These are phyloP conservation scores for Carpatolechia fugitivella DNA, from an alignment of 2,888 invertebrate species.

Conservation along the genomic window DNA sequence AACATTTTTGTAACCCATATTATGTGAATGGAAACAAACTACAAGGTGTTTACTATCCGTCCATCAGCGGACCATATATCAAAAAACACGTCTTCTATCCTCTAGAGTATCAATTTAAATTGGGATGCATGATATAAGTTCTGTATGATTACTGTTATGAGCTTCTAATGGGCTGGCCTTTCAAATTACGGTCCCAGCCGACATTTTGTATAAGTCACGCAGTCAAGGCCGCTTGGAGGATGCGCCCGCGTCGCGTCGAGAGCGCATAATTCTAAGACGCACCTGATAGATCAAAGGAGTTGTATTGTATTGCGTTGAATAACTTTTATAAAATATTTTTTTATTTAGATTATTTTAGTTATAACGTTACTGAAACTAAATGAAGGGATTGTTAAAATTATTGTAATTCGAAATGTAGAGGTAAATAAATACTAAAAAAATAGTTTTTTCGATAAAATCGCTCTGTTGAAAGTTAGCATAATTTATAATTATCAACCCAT, in stretches of 20 bases:
- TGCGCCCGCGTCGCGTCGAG: constrained; percentile 29
- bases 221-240: constrained; percentile 59
- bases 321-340: background rate
- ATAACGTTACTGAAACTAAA: too few species aligned
- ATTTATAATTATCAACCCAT: too few species aligned
- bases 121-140: constrained; percentile 32
- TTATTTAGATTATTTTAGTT: too few species aligned
- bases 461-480: too few species aligned
- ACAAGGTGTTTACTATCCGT: background rate
- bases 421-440: too few species aligned
- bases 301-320: background rate
- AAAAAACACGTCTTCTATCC: background rate
- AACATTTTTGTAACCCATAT: background rate
- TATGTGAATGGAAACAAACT: background rate
- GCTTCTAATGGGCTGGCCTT: constrained; percentile 58
- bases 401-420: too few species aligned
- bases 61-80: background rate
- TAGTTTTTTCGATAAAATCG: too few species aligned
- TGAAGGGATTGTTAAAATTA: too few species aligned
- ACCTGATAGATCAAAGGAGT: background rate
- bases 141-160: constrained; percentile 50
- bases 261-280: background rate
- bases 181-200: constrained; percentile 46
- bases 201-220: constrained; percentile 59
- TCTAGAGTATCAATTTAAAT: constrained; percentile 8